A percentile compares a stretch with the other conserved stretches of the same genome.
Evolutionary conservation across 2,888 invertebrate genomes (phyloP).

Genomic region (Diogma glabrata): DNA sequence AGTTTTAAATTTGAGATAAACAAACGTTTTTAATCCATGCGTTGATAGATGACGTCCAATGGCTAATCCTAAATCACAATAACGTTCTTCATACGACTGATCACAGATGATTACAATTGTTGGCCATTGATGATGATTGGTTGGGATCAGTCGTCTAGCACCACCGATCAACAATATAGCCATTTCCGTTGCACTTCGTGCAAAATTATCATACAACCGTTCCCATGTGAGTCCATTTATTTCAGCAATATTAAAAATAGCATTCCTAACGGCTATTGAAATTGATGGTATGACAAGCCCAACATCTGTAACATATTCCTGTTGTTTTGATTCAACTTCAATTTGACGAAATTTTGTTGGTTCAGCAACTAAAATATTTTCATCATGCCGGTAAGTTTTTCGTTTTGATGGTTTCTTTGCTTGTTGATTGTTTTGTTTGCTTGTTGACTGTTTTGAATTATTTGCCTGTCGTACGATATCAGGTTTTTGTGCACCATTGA

Average conservation of each 20-base stretch:
- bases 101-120: conserved; percentile 64
- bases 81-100: conserved; percentile 46
- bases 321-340: conserved; percentile 35
- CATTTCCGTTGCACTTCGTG: conserved; percentile 75
- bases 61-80: conserved; percentile 56
- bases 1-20: conserved; percentile 43
- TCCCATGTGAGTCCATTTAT: conserved; percentile 52
- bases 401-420: too few relatives aligned
- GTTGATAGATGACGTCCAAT: conserved; percentile 70
- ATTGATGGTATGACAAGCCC: conserved; percentile 72
- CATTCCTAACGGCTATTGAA: conserved; percentile 49
- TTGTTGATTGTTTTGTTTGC: conserved; percentile 20
- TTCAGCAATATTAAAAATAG: conserved; percentile 57
- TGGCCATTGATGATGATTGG: conserved; percentile 82
- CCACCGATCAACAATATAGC: conserved; percentile 74
- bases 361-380: conserved; percentile 62
- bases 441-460: conserved; percentile 15
- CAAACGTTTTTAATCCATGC: conserved; percentile 63
- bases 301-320: conserved; percentile 44
- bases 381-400: conserved; percentile 68
- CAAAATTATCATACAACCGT: conserved; percentile 62
- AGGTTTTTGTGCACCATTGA: conserved; percentile 46
- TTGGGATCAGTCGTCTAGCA: conserved; percentile 67
- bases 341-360: conserved; percentile 58
- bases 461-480: conserved; percentile 25